Evolutionary conservation across 1,140 invertebrate species (phyloP), one percentile per base, ranked within the genome.

Genomic region (Armadillidium nasatum): DNA sequence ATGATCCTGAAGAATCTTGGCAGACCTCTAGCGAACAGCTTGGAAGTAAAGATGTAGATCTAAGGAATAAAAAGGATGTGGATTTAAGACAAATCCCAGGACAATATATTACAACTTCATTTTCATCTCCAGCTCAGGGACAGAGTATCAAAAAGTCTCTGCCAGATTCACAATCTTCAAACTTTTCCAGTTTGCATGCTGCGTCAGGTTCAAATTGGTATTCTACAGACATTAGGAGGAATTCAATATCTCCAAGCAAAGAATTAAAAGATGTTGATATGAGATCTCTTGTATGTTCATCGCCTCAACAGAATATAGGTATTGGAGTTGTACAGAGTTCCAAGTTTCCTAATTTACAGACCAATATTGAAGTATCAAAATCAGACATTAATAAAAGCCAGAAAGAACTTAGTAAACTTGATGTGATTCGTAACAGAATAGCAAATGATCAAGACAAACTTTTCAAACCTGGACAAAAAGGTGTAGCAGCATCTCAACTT

Each of bases 21-120:
- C 11, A 60, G 7, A 60, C 19, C 50, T 60, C 7, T 7, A 15
- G 50, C 1, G 50, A 19, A 19, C 19, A 60, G 2, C 50, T 15
- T 2, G 50, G 50, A 33, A 33, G 46, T 33, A 33, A 33, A 33
- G 33, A 60, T 60, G 50, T 60, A 15, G 50, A 60, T 60, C 19
- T 60, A 60, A 60, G 50, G 7, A 60, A 60, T 60, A 60, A 60
- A 19, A 60, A 60, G 19, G 50, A 60, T 60, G 50, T 60, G 50
- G 50, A 60, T 60, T 7, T 60, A 60, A 13, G 50, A 4, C 50
- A 60, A 60, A 60, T 60, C 19, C 50, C 50, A 60, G 50, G 50
- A 19, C 50, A 60, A 19, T 60, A 15, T 19, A 60, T 60, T 60
- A 1, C 50, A 60, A 3, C 50, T 13, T 60, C 50, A 33, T 33